Percentiles rank a stretch among this genome's conserved stretches.
phyloP scores from a whole-genome alignment of 2,888 invertebrate genomes.

The Synanthedon vespiformis region DNA sequence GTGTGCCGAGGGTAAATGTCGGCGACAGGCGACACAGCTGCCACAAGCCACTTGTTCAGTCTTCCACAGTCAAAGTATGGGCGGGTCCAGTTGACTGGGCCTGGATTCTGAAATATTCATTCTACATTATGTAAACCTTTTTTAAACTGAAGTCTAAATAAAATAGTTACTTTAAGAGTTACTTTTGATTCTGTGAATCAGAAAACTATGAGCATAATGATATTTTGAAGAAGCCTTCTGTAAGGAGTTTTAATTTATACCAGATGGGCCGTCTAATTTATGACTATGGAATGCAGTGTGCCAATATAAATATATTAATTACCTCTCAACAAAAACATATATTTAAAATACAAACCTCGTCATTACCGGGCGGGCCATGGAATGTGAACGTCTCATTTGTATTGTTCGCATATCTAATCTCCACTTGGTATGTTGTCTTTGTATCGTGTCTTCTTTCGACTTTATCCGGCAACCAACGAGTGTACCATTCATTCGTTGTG shows the following conservation, averaged over 20 bases:
- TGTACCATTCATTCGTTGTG: constrained; percentile 94
- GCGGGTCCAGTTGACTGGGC: constrained; percentile 93
- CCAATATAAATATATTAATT: not conserved
- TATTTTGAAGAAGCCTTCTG: too few relatives aligned
- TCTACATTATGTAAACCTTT: not conserved
- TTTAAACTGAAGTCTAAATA: not conserved
- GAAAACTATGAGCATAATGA: too few relatives aligned
- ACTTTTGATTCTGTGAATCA: too few relatives aligned
- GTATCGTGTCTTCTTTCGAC: constrained; percentile 87
- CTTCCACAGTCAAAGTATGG: constrained; percentile 97
- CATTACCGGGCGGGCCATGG: constrained; percentile 92
- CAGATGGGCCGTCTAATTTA: too few relatives aligned
- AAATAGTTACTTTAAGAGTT: not conserved
- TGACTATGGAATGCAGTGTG: too few relatives aligned
- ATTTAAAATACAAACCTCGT: constrained; percentile 71
- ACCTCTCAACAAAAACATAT: not conserved
- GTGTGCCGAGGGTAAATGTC: constrained; percentile 96
- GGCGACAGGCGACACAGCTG: constrained; percentile 93
- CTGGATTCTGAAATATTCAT: constrained; percentile 61
- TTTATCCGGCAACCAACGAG: constrained; percentile 89
- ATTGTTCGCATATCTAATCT: constrained; percentile 93
- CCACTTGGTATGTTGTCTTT: constrained; percentile 93
- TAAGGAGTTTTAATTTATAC: not conserved
- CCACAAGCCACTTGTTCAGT: constrained; percentile 95
- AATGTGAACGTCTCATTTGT: constrained; percentile 97